A percentile compares a stretch with the other conserved stretches of the same genome.
Conservation (phyloP, 2,797 vertebrate genomes). For the Phylloscopus collybita region DNA sequence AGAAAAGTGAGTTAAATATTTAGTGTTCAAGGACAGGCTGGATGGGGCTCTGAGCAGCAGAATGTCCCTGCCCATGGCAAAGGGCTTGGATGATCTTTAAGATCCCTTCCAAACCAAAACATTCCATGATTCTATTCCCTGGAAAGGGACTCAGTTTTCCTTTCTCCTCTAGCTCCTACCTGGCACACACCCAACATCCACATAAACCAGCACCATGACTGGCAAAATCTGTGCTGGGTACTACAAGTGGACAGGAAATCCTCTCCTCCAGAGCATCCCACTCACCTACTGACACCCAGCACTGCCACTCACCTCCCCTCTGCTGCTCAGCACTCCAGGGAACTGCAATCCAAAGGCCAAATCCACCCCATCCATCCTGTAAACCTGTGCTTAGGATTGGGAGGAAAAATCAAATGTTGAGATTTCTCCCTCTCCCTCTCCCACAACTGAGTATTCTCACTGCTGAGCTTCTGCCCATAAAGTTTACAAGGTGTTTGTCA, state of each 20-base stretch:
- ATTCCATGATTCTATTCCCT: neutral
- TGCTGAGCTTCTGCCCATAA: slow-evolving; percentile 2
- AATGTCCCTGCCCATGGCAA: neutral
- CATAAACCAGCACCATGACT: neutral
- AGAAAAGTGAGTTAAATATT: neutral
- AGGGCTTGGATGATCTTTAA: neutral
- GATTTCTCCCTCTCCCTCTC: neutral
- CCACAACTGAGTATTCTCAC: neutral
- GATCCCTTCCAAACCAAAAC: neutral
- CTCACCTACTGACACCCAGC: neutral
- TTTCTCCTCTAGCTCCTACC: neutral
- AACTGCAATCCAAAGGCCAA: neutral
- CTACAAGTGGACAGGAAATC: neutral
- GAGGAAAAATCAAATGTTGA: neutral
- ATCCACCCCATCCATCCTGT: neutral
- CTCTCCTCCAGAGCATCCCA: neutral
- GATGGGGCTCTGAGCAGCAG: neutral
- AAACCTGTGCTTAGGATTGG: rapidly evolving
- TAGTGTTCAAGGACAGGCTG: neutral
- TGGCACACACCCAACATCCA: neutral
- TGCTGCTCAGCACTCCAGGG: neutral
- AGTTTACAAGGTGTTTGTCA: slow-evolving; percentile 21
- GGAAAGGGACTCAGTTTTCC: neutral
- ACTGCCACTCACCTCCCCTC: neutral
- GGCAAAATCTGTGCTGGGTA: neutral